Base-by-base conservation (phyloP, 2,888 invertebrate species). In the Drosophila putrida region DNA sequence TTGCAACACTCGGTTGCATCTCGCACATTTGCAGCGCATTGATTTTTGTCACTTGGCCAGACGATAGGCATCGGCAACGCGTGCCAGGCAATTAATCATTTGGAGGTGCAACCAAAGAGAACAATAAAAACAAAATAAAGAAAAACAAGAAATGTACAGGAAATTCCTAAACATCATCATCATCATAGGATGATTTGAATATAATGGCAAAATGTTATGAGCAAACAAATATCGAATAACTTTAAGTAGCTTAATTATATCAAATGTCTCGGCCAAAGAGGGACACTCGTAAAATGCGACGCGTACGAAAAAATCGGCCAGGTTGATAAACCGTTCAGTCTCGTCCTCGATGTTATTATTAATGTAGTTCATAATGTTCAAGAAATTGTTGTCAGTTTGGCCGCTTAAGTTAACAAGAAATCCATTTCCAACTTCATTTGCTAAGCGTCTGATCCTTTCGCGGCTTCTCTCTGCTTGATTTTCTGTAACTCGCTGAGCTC, bases 11-110 rank as follows among this genome's bases (percentile, higher is more conserved):
- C 35, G 15, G 50, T 20, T 44, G 46, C 71, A 63, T 71, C 85
- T 82, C 82, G 60, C 86, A 85, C 83, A 81, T 83, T 85, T 67
- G 71, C 87, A 63, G 85, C 65, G 81, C 83, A 85, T 85, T 85
- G 85, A 85, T 85, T 85, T 88, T 84, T 85, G 83, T 81, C 88
- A 84, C 83, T 86, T 81, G 82, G 60, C 41, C 61, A 50, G 62
- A 6, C 66, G 88, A 88, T 88, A 79, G 88, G 84, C 88, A 88
- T 84, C 83, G 73, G 62, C 38, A 61, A 64, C 81, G 81, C 84
- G 81, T 86, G 83, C 75, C 72, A 31, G 44, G 39, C 82, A 80
- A 83, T 87, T 87, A 83, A 83, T 87, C 87, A 82, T 38, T 13
- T 9, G 6, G 25, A 71, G 65, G 41, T 33, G 66, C 43, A 57